Evolutionary conservation across 2,113 vertebrate genomes (phyloP), one percentile per base, ranked within the genome.

Genomic region (Leptosomus discolor): DNA sequence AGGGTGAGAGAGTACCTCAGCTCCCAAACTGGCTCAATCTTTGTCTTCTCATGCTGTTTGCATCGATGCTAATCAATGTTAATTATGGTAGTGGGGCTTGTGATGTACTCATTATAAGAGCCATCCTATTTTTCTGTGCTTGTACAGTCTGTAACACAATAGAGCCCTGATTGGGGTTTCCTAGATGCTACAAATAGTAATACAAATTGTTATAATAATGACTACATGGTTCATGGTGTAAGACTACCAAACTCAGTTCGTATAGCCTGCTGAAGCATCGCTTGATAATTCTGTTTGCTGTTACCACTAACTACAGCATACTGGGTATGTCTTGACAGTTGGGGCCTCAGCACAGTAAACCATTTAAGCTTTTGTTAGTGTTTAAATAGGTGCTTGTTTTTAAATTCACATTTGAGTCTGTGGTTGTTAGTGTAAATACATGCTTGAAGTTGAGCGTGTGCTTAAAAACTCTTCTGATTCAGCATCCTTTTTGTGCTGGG

Each of bases 31-130:
- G 77, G 53, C 84, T 89, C 77, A 78, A 87, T 97, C 86, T 97
- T 96, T 96, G 96, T 95, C 95, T 97, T 94, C 86, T 83, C 83
- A 71, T 95, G 88, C 83, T 91, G 88, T 87, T 97, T 96, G 95
- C 95, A 92, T 89, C 41, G 11, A 83, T 95, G 92, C 86, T 97
- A 94, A 95, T 96, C 93, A 94, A 85, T 94, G 94, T 95, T 97
- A 97, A 97, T 96, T 96, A 92, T 50, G 86, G 92, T 53, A 91
- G 92, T 82, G 91, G 97, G 95, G 83, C 92, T 92, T 97, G 91
- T 87, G 88, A 96, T 97, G 83, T 61, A 87, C 88, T 94, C 91
- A 89, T 94, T 95, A 92, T 64, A 95, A 94, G 51, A 91, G 65
- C 92, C 89, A 95, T 95, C 94, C 73, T 94, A 61, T 97, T 95